phyloP scores from a whole-genome alignment of 2,888 invertebrate species.

The Colostygia pectinataria region DNA sequence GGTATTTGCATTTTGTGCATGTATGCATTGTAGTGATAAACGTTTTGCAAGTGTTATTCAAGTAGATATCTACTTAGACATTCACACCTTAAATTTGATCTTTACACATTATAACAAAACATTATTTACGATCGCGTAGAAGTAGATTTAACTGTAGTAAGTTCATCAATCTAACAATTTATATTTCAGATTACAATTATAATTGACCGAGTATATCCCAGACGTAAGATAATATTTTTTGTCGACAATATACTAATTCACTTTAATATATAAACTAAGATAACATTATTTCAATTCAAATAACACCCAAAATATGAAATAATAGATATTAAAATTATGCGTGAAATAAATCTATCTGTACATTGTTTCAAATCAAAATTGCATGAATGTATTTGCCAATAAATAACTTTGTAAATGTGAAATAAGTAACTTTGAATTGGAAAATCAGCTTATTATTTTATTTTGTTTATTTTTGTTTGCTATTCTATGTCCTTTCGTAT shows the following conservation, averaged over 20 bases:
- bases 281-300: slow-evolving; percentile 8
- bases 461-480: slow-evolving; percentile 65
- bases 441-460: slow-evolving; percentile 54
- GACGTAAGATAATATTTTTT: slow-evolving; percentile 6
- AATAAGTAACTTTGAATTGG: slow-evolving; percentile 57
- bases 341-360: slow-evolving; percentile 1
- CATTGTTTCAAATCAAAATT: slow-evolving; percentile 27
- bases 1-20: slow-evolving; percentile 29
- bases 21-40: slow-evolving; percentile 8
- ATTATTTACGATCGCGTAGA: slow-evolving; percentile 18
- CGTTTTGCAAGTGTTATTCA: slow-evolving; percentile 1
- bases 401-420: slow-evolving; percentile 60
- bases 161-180: slow-evolving; percentile 13
- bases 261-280: neutral
- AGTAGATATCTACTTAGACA: neutral
- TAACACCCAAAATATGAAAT: neutral
- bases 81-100: neutral
- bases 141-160: slow-evolving; percentile 16
- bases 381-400: slow-evolving; percentile 83
- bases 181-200: slow-evolving; percentile 13
- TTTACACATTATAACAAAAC: neutral
- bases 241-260: slow-evolving; percentile 13
- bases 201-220: too few relatives aligned
- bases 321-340: neutral
- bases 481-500: slow-evolving; percentile 59